Evolutionary conservation across 2,113 vertebrate genomes (phyloP), one percentile per base, ranked within the genome.

Genomic region (Zosterops japonicus): DNA sequence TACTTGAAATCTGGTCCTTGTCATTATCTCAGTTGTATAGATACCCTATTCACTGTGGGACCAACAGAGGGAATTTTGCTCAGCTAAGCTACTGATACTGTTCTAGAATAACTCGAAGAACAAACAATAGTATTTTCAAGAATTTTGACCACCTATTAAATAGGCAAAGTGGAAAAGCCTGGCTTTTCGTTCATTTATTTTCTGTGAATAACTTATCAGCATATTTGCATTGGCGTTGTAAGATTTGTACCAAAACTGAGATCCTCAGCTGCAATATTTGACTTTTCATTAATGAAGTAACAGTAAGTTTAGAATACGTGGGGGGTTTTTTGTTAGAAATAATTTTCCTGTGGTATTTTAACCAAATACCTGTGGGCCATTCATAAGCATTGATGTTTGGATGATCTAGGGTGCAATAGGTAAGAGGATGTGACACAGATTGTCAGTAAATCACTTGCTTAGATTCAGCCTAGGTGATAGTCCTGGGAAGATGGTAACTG

Each of bases 391-490:
- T 76, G 47, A 79, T 20, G 41, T 81, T 83, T 83, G 52, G 33
- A 39, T 82, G 77, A 83, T 94, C 57, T 46, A 44, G 46, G 33
- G 20, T 59, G 55, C 53, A 56, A 81, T 71, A 71, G 74, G 71
- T 91, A 84, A 87, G 61, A 65, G 86, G 75, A 83, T 92, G 57
- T 93, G 92, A 55, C 78, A 81, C 60, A 92, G 67, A 81, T 96
- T 13, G 3, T 88, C 82, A 81, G 50, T 96, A 96, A 95, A 96
- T 96, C 93, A 93, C 64, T 90, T 86, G 79, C 79, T 93, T 36
- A 77, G 67, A 71, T 95, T 95, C 87, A 96, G 69, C 74, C 57
- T 87, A 55, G 95, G 94, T 95, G 78, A 91, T 93, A 95, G 93
- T 93, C 83, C 53, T 57, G 87, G 93, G 87, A 96, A 88, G 92